phyloP scores from a whole-genome alignment of 2,888 invertebrate species.

The Entomobrya multifasciata region DNA sequence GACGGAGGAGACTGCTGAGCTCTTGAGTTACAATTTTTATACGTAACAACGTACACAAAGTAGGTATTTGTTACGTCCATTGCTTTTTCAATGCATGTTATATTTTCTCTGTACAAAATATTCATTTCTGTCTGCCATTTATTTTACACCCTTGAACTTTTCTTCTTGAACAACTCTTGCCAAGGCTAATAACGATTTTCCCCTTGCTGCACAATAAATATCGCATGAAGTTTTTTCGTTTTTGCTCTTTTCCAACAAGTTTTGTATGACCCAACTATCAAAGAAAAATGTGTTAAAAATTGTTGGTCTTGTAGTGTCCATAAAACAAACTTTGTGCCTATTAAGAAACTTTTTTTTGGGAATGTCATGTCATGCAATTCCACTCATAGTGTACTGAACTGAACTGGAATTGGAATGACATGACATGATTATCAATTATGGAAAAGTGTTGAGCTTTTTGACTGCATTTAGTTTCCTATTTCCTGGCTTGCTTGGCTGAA shows the following conservation, averaged over 20 bases:
- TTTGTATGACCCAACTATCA: background rate
- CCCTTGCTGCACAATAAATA: conserved; percentile 42
- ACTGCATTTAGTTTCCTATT: too few relatives aligned
- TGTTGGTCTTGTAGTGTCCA: background rate
- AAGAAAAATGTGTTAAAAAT: too few relatives aligned
- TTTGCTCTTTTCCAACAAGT: conserved; percentile 6
- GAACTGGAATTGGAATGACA: too few relatives aligned
- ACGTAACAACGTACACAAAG: background rate
- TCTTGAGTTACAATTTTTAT: too few relatives aligned
- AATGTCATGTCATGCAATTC: conserved; percentile 25
- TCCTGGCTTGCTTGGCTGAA: too few relatives aligned
- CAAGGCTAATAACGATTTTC: conserved; percentile 72
- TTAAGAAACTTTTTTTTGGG: conserved; percentile 17
- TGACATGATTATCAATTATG: too few relatives aligned
- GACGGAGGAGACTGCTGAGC: background rate
- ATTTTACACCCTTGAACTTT: conserved; percentile 72
- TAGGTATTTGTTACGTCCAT: too few relatives aligned
- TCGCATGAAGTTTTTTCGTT: conserved; percentile 8
- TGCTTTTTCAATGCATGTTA: background rate
- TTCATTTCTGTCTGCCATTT: conserved; percentile 46
- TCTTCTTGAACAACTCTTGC: conserved; percentile 65
- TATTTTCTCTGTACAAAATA: background rate
- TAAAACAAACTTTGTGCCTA: background rate
- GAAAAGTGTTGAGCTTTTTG: too few relatives aligned
- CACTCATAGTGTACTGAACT: background rate